Base-by-base conservation (phyloP, 2,797 vertebrate genomes). In the Onychomys arenicola region DNA sequence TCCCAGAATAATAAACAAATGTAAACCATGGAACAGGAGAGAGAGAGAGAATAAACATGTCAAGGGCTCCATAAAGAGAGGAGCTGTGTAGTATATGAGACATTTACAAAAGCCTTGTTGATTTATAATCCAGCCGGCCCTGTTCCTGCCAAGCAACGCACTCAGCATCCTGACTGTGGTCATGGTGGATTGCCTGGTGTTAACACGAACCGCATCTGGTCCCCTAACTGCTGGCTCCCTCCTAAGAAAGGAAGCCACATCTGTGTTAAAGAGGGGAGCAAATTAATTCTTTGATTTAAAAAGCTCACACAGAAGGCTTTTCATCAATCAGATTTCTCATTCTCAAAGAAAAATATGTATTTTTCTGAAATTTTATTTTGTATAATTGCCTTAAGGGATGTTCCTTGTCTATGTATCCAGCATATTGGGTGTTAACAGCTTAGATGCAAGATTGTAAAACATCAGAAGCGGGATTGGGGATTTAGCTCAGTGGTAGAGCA, bases 1-100 rank as follows among this genome's bases (percentile, higher is more conserved):
- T 78, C 13, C 43, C 86, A 78, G n/a, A 40, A 91, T 46, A 93
- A 96, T 95, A 97, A 98, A 96, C 77, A 97, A 86, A 95, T 61
- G 40, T 40, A 90, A 97, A 76, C 29, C n/a, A 9, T 21, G 25
- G 40, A 96, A 76, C 25, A 8, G 11, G 21, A 40, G 29, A 1
- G 11, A 40, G 13, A 37, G 13, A 78, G 5, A 83, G 37, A 67
- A 91, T 57, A 93, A 90, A 83, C 86, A 85, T 49, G 21, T 93
- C 85, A 94, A 69, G 23, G 25, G 95, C 92, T 91, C 86, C 86
- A 95, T 61, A 90, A 95, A 96, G 43, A 90, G 27, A 95, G 43
- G 43, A 80, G 37, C 75, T 95, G 86, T 89, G 29, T 49, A 65
- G 89, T 81, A 80, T 61, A 84, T 37, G 57, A 96, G 67, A 96